A percentile compares a stretch with the other conserved stretches of the same genome.
Conservation (phyloP, 1,140 invertebrate species). For the Drosophila fuyamai region DNA sequence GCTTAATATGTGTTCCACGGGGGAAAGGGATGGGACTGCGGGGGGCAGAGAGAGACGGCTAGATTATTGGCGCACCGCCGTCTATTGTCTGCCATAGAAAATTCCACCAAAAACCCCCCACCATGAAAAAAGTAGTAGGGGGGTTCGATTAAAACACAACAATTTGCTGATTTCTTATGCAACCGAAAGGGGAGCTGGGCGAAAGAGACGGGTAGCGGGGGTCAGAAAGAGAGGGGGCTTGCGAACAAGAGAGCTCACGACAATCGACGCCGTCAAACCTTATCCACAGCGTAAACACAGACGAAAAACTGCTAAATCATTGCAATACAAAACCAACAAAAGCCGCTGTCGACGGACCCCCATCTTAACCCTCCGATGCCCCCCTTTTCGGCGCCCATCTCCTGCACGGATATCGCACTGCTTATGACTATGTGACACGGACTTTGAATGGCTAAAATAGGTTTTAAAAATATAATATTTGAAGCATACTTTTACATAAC, state of each 20-base stretch:
- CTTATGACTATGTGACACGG: slow-evolving; percentile 15
- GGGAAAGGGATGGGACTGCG: neutral
- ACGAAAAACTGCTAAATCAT: slow-evolving; percentile 83
- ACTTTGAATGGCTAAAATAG: too few species aligned
- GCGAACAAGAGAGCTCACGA: slow-evolving; percentile 40
- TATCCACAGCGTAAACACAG: slow-evolving; percentile 82
- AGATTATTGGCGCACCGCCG: slow-evolving; percentile 39
- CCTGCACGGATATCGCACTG: slow-evolving; percentile 7
- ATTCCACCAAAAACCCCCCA: neutral
- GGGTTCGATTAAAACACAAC: slow-evolving; percentile 78
- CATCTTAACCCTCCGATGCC: slow-evolving; percentile 5
- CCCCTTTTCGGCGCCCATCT: slow-evolving; percentile 8
- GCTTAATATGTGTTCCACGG: slow-evolving; percentile 28
- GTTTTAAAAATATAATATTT: too few species aligned
- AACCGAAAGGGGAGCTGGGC: slow-evolving; percentile 28
- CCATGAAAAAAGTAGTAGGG: neutral
- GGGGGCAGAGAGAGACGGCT: slow-evolving; percentile 8
- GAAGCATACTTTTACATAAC: too few species aligned
- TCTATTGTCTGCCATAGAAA: slow-evolving; percentile 36
- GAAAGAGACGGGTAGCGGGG: neutral
- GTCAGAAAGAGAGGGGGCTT: neutral
- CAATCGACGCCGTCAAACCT: slow-evolving; percentile 62
- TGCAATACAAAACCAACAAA: slow-evolving; percentile 83
- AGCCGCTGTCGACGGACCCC: slow-evolving; percentile 45
- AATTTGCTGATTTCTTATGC: slow-evolving; percentile 82